Percentiles rank a stretch among this genome's conserved stretches.
phyloP scores from a whole-genome alignment of 2,113 vertebrate species.

The Gnathonemus longibarbis region DNA sequence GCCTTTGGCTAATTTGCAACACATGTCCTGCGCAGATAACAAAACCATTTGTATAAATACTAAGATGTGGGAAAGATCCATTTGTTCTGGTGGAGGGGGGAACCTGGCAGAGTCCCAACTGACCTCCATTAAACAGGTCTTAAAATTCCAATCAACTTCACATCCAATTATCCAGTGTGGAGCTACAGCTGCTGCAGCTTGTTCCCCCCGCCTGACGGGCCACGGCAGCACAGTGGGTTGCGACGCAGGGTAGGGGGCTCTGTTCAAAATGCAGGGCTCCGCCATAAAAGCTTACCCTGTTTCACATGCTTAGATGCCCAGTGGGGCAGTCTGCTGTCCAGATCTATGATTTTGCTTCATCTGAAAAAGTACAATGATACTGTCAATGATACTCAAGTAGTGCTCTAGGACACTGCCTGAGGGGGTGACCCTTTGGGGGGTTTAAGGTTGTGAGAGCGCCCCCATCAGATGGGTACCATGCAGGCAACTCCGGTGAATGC shows the following conservation, averaged over 20 bases:
- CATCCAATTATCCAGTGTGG: conserved; percentile 41
- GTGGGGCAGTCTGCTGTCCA: background rate
- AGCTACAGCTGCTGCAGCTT: conserved; percentile 35
- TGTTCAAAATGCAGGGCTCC: background rate
- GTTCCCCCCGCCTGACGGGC: background rate
- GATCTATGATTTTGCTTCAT: background rate
- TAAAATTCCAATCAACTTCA: conserved; percentile 48
- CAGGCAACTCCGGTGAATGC: background rate
- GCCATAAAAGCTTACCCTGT: background rate
- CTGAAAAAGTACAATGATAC: background rate
- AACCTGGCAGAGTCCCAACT: conserved; percentile 37
- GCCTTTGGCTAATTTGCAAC: conserved; percentile 67
- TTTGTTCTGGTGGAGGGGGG: conserved; percentile 37
- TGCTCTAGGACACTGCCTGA: background rate
- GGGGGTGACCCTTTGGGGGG: background rate
- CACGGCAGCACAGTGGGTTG: background rate
- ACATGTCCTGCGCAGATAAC: conserved; percentile 57
- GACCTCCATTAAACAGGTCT: conserved; percentile 42
- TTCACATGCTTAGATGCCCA: background rate
- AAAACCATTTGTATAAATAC: conserved; percentile 71
- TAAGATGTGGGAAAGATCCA: conserved; percentile 60
- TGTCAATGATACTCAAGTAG: background rate
- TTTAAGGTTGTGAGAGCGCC: background rate
- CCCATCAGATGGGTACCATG: background rate
- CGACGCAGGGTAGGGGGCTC: background rate